phyloP scores from a whole-genome alignment of 1,140 invertebrate species.

The Brachystomella parvula region DNA sequence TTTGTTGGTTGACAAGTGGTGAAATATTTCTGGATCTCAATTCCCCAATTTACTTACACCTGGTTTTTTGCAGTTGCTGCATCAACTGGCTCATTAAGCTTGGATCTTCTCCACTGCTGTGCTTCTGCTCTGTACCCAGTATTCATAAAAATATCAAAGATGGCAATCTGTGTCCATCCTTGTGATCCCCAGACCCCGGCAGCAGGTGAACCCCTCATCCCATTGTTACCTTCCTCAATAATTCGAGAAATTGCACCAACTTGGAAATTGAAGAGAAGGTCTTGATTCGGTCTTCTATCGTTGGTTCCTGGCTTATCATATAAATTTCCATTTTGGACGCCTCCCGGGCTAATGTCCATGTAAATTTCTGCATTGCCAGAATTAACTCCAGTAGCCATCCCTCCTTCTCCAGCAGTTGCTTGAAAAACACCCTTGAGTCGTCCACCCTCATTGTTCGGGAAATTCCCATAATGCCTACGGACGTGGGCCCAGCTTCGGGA shows the following conservation, averaged over 20 bases:
- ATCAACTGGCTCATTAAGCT: neutral
- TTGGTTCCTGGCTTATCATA: constrained; percentile 13
- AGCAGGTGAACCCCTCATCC: neutral
- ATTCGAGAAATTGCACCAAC: neutral
- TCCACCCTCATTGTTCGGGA: neutral
- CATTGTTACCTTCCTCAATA: neutral
- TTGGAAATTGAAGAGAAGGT: neutral
- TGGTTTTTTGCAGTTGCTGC: neutral
- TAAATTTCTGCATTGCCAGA: neutral
- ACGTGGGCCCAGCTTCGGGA: neutral
- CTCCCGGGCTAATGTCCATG: neutral
- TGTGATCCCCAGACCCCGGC: neutral
- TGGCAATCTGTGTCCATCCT: neutral
- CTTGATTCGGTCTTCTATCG: neutral
- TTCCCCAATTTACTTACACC: constrained; percentile 2
- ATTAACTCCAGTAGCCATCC: constrained; percentile 3
- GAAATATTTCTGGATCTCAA: too few relatives aligned
- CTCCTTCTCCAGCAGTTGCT: constrained; percentile 16
- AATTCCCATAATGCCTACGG: neutral
- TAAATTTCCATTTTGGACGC: neutral
- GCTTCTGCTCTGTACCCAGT: neutral
- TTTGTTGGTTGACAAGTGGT: neutral
- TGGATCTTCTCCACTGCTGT: neutral
- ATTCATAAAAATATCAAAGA: neutral
- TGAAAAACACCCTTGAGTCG: neutral